Evolutionary conservation across 1,140 invertebrate species (phyloP).

Genomic region (Maconellicoccus hirsutus): DNA sequence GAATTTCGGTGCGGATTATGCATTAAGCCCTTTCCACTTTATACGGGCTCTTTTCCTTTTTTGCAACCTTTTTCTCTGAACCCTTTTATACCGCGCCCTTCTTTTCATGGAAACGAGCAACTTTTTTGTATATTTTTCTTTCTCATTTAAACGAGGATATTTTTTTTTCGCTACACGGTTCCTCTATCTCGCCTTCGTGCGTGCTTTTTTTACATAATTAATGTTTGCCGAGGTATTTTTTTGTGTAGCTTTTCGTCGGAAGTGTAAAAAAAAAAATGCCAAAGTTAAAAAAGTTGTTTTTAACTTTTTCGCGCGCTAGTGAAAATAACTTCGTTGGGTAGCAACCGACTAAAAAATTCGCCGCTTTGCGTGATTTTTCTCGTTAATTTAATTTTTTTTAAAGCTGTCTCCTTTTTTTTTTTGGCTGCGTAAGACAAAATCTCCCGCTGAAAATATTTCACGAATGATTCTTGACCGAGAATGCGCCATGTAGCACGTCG

Average conservation of each 20-base stretch:
- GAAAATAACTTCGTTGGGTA: not conserved
- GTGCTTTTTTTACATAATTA: slow-evolving; percentile 6
- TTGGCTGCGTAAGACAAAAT: not conserved
- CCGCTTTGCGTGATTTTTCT: not conserved
- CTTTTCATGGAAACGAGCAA: not conserved
- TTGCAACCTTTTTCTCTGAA: not conserved
- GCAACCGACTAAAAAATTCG: not conserved
- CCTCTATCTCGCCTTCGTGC: slow-evolving; percentile 1
- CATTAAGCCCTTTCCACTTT: slow-evolving; percentile 3
- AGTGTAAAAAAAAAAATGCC: slow-evolving; percentile 5
- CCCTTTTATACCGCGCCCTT: slow-evolving; percentile 1
- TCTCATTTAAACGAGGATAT: not conserved
- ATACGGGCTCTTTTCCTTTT: slow-evolving; percentile 3
- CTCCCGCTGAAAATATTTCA: not conserved
- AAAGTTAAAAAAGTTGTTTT: slow-evolving; percentile 6
- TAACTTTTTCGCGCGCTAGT: not conserved
- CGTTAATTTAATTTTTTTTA: not conserved
- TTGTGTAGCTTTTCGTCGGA: not conserved
- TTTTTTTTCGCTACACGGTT: slow-evolving; percentile 3
- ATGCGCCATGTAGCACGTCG: no score
- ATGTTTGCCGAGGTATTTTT: not conserved
- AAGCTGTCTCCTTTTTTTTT: not conserved
- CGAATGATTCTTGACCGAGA: no score
- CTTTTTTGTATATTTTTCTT: slow-evolving; percentile 6
- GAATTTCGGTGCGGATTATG: slow-evolving; percentile 3